Base-by-base conservation (phyloP, 1,140 invertebrate species). In the Eurytemora carolleeae region DNA sequence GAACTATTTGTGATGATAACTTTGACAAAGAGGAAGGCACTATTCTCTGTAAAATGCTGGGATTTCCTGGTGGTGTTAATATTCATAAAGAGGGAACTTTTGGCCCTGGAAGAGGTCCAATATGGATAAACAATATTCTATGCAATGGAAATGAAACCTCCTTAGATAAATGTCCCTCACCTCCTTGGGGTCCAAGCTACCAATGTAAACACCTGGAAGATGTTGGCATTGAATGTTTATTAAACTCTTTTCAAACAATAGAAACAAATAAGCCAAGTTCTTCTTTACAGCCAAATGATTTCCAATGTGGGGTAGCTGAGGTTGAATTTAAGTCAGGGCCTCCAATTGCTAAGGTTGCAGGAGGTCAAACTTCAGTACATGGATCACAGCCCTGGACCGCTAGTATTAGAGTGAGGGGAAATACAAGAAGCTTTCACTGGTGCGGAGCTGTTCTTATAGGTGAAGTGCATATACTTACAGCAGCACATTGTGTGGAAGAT, bases 201-300 rank as follows among this genome's bases (percentile, higher is more conserved):
- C 82, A 84, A 66, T 86, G 84, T 68, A 77, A 82, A 64, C 82
- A 85, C 67, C 74, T 76, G n/a, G 84, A 87, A 72, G 83, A 84
- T 68, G 82, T 80, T 2, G 79, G 79, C n/a, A 75, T 87, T 16
- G 74, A 78, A 19, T 83, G 82, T 67, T 17, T 71, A 70, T 55
- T 59, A 12, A 44, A 44, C 7, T 44, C 7, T 44, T 44, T 44
- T 44, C n/a, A 44, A 44, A 12, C 31, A 7, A 44, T n/a, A 44
- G 31, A 44, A 12, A 1, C 55, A 2, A 56, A 56, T 17, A 23
- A 20, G 7, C 31, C 7, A 12, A n/a, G 31, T n/a, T 12, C 31
- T n/a, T n/a, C 31, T n/a, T n/a, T 44, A 44, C 31, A 44, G 31
- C 7, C 31, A 44, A 44, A 7, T 44, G 31, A 44, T 44, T 12